These are phyloP conservation scores for Cyanoderma ruficeps DNA, from an alignment of 2,113 vertebrate genomes.

Conservation along the genomic window DNA sequence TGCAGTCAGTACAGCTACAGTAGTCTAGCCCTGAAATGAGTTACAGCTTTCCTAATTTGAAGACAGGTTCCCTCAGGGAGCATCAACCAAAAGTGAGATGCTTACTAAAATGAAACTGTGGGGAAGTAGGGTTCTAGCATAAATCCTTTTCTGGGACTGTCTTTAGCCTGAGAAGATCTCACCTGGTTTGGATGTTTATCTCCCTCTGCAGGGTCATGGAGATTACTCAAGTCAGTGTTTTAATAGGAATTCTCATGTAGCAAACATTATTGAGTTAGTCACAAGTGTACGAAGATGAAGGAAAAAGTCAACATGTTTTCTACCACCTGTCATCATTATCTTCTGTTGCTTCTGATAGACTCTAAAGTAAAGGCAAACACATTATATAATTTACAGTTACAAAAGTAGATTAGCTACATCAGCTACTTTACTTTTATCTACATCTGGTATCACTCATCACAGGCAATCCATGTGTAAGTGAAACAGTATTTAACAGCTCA, in stretches of 20 bases:
- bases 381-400: slow-evolving; percentile 64
- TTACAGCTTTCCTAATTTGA: background rate
- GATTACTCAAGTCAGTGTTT: background rate
- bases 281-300: slow-evolving; percentile 53
- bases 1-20: background rate
- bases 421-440: slow-evolving; percentile 60
- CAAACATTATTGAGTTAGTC: background rate
- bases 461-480: background rate
- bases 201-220: background rate
- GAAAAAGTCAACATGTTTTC: slow-evolving; percentile 58
- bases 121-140: background rate
- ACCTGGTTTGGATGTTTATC: background rate
- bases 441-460: slow-evolving; percentile 49
- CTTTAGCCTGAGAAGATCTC: background rate
- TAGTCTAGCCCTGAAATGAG: background rate
- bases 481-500: slow-evolving; percentile 24
- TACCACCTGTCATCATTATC: slow-evolving; percentile 58
- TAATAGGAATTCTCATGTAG: background rate
- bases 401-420: slow-evolving; percentile 52
- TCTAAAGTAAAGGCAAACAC: slow-evolving; percentile 66
- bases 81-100: background rate
- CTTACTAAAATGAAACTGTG: background rate
- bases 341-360: slow-evolving; percentile 60
- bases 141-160: background rate
- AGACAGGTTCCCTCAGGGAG: background rate